These are phyloP conservation scores for Streptopelia turtur DNA, from an alignment of 2,797 vertebrate species.

Conservation along the genomic window DNA sequence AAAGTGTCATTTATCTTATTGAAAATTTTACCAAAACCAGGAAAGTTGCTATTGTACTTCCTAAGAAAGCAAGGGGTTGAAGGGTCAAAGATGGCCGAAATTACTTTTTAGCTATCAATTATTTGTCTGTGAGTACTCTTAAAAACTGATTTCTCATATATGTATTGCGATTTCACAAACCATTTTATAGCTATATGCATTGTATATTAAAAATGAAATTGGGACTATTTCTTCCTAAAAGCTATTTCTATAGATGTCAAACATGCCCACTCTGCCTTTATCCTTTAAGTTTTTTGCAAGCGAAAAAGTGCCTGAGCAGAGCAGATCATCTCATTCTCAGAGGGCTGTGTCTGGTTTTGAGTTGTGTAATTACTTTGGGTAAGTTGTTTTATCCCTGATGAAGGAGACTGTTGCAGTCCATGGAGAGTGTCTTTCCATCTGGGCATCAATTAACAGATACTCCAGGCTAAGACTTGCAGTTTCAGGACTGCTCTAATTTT, in stretches of 20 bases:
- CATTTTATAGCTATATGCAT: neutral
- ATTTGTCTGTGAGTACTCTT: neutral
- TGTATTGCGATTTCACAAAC: neutral
- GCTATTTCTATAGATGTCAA: neutral
- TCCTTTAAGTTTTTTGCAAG: neutral
- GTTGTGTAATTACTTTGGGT: neutral
- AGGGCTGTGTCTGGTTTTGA: neutral
- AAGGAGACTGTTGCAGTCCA: neutral
- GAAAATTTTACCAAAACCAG: neutral
- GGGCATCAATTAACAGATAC: neutral
- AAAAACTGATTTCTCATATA: neutral
- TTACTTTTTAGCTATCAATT: neutral
- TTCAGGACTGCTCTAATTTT: conserved; percentile 20
- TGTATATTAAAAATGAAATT: neutral
- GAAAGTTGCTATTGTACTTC: neutral
- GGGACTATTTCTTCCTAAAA: neutral
- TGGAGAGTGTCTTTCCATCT: conserved; percentile 2
- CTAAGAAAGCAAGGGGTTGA: neutral
- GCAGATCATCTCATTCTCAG: neutral
- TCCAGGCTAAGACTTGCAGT: neutral
- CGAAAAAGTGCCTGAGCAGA: neutral
- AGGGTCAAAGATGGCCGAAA: neutral
- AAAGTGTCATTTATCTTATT: neutral
- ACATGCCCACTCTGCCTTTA: neutral
- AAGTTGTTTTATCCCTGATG: neutral